A percentile compares a stretch with the other conserved stretches of the same genome.
Conservation (phyloP, 2,888 invertebrate genomes). For the Amaurobius ferox region DNA sequence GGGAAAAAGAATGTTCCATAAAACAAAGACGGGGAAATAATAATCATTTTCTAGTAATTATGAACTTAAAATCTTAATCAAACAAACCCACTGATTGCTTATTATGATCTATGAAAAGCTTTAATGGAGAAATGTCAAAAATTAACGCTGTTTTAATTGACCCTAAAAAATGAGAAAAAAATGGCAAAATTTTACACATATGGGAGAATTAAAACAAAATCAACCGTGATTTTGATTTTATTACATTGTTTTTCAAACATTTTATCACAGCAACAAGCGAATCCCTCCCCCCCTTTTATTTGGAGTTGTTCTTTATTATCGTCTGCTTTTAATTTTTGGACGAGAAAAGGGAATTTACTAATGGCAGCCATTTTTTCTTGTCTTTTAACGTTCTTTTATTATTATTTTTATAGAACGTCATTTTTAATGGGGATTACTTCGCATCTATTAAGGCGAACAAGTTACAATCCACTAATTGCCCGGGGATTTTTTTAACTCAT, state of each 20-base stretch:
- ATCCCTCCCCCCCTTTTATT: background rate
- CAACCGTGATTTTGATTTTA: slow-evolving; percentile 41
- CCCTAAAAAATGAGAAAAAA: slow-evolving; percentile 42
- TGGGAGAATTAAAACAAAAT: slow-evolving; percentile 70
- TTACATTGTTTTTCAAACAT: slow-evolving; percentile 26
- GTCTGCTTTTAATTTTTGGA: slow-evolving; percentile 58
- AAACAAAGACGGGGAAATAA: slow-evolving; percentile 24
- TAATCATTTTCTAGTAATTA: slow-evolving; percentile 64
- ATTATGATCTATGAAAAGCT: slow-evolving; percentile 63
- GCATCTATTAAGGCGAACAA: slow-evolving; percentile 66
- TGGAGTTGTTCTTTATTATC: slow-evolving; percentile 29
- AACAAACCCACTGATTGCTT: slow-evolving; percentile 62
- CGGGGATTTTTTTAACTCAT: slow-evolving; percentile 33
- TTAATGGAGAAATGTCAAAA: slow-evolving; percentile 60
- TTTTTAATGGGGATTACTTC: slow-evolving; percentile 69
- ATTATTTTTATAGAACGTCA: slow-evolving; percentile 22
- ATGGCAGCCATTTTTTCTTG: slow-evolving; percentile 23
- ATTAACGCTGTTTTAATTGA: slow-evolving; percentile 71
- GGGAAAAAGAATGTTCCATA: slow-evolving; percentile 2
- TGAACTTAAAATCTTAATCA: slow-evolving; percentile 65
- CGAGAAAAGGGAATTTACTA: slow-evolving; percentile 44
- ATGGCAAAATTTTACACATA: slow-evolving; percentile 38
- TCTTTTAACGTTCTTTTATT: background rate
- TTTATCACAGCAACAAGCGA: slow-evolving; percentile 46
- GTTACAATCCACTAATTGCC: slow-evolving; percentile 66